A percentile compares a stretch with the other conserved stretches of the same genome.
Conservation (phyloP, 2,797 vertebrate genomes). For the Chaetodon trifasciatus region DNA sequence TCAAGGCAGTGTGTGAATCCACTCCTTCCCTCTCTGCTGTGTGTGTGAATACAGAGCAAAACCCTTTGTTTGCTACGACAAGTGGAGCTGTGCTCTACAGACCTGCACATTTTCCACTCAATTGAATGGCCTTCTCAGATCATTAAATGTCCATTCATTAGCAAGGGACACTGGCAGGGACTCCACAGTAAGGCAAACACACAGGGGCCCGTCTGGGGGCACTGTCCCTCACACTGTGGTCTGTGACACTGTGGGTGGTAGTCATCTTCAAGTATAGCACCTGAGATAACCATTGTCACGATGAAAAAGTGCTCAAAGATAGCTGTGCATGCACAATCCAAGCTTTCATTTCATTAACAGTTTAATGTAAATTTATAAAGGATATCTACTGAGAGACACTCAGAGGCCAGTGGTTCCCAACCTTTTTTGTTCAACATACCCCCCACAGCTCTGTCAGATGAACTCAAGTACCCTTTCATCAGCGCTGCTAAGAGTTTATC, state of each 20-base stretch:
- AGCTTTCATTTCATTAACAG: neutral
- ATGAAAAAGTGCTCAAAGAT: neutral
- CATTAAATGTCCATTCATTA: constrained; percentile 85
- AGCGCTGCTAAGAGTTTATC: neutral
- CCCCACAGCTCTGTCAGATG: neutral
- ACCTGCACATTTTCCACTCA: constrained; percentile 81
- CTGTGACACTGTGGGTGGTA: constrained; percentile 60
- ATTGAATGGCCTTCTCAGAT: constrained; percentile 80
- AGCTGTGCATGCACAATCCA: neutral
- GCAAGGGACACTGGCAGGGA: constrained; percentile 60
- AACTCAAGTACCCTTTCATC: neutral
- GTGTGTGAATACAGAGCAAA: constrained; percentile 52
- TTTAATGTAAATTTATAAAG: neutral
- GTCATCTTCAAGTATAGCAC: constrained; percentile 36
- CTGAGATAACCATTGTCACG: constrained; percentile 41
- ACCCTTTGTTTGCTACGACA: constrained; percentile 72
- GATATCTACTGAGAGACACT: neutral
- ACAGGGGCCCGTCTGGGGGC: constrained; percentile 59
- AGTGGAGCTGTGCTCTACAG: constrained; percentile 65
- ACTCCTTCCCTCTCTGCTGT: constrained; percentile 25
- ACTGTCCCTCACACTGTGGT: constrained; percentile 48
- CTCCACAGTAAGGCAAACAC: constrained; percentile 67
- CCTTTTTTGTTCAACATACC: neutral
- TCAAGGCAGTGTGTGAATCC: constrained; percentile 38
- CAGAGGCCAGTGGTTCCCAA: neutral